These are phyloP conservation scores for Tolypeutes matacus DNA, from an alignment of 2,797 vertebrate species.

Conservation along the genomic window DNA sequence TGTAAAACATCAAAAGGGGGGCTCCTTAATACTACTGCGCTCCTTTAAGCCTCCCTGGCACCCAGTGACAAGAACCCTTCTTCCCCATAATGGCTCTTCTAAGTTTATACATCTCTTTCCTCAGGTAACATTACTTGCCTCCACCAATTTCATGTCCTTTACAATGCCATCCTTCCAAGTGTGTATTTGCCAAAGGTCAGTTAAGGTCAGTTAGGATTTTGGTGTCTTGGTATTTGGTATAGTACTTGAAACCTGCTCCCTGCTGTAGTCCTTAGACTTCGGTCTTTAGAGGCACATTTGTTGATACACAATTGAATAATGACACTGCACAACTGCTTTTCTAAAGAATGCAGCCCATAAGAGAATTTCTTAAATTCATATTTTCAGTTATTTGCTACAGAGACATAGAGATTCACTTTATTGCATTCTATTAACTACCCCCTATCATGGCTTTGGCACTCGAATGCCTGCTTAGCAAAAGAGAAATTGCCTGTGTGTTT, in stretches of 20 bases:
- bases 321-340: conserved; percentile 14
- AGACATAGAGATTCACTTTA: conserved; percentile 57
- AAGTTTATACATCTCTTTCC: background rate
- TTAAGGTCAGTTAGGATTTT: background rate
- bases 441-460: conserved; percentile 25
- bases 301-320: conserved; percentile 54
- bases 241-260: background rate
- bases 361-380: conserved; percentile 62
- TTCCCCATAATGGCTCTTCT: background rate
- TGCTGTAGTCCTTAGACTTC: background rate
- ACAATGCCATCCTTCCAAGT: background rate
- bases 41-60: background rate
- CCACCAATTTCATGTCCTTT: background rate
- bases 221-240: background rate
- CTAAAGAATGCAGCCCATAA: conserved; percentile 12
- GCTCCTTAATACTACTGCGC: background rate
- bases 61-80: background rate
- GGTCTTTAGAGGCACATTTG: conserved; percentile 39
- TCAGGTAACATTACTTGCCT: background rate
- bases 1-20: background rate
- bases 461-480: conserved; percentile 69
- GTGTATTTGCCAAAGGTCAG: background rate
- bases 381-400: conserved; percentile 61
- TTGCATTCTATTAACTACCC: conserved; percentile 57
- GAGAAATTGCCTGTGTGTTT: conserved; percentile 42